These are phyloP conservation scores for Lepus americanus DNA, from an alignment of 2,113 vertebrate species.

Conservation along the genomic window DNA sequence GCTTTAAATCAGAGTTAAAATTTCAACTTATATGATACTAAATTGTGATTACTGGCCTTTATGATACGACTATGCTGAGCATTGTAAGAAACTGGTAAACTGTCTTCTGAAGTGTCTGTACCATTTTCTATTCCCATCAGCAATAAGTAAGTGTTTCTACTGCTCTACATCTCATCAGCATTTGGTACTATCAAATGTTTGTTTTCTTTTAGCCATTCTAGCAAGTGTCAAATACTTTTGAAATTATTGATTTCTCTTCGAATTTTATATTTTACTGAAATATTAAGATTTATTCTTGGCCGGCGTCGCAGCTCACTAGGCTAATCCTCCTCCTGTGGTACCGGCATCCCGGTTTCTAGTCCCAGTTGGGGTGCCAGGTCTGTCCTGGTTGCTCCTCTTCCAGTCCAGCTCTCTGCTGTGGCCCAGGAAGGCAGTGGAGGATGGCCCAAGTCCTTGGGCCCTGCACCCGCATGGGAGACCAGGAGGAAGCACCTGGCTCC, in stretches of 20 bases:
- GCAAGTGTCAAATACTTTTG: not conserved
- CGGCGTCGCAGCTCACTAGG: too few relatives aligned
- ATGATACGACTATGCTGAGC: not conserved
- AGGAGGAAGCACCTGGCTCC: too few relatives aligned
- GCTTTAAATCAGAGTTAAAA: not conserved
- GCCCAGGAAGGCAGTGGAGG: too few relatives aligned
- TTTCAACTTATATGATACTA: constrained; percentile 35
- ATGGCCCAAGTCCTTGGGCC: too few relatives aligned
- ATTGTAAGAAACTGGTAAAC: not conserved
- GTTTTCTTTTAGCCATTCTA: not conserved
- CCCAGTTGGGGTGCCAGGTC: too few relatives aligned
- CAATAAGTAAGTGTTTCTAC: not conserved
- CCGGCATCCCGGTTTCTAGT: too few relatives aligned
- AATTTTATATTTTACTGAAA: not conserved
- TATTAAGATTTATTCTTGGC: not conserved
- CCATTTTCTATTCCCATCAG: not conserved
- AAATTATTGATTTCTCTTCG: constrained; percentile 15
- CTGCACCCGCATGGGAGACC: too few relatives aligned
- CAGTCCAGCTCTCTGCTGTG: too few relatives aligned
- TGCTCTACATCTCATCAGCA: not conserved
- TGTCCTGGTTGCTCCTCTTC: too few relatives aligned
- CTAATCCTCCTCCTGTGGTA: too few relatives aligned
- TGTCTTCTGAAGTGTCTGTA: not conserved
- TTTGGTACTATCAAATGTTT: not conserved
- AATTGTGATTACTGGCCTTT: not conserved